Evolutionary conservation across 2,113 vertebrate species (phyloP).

Genomic region (Ctenodactylus gundi): DNA sequence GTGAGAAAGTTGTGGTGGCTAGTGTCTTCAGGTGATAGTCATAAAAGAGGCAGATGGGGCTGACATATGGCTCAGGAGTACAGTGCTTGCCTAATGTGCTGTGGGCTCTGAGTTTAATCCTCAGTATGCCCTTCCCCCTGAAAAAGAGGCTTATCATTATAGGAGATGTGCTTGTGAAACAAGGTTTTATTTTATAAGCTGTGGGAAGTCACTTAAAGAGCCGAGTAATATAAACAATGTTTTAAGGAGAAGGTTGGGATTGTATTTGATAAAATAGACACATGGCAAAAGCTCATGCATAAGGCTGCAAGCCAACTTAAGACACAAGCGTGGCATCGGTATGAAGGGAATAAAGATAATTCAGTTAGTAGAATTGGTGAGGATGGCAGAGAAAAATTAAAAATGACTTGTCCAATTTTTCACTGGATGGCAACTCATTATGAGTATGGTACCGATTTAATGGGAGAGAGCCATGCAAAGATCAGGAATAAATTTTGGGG

Average conservation of each 20-base stretch:
- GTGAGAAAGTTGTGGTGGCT: background rate
- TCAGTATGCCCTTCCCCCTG: background rate
- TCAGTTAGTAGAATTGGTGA: background rate
- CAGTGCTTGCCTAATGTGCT: background rate
- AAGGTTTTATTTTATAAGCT: background rate
- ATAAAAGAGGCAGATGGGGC: background rate
- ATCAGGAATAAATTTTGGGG: background rate
- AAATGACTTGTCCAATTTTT: slow-evolving; percentile 14
- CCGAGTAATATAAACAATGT: background rate
- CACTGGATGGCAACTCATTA: background rate
- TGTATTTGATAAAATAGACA: background rate
- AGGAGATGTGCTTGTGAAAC: background rate
- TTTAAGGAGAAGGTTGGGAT: background rate
- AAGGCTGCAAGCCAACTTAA: background rate
- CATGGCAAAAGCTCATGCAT: background rate
- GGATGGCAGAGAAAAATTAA: slow-evolving; percentile 8
- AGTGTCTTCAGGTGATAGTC: background rate
- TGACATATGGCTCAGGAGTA: background rate
- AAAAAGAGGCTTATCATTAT: background rate
- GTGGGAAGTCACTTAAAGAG: background rate
- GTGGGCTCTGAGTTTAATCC: background rate
- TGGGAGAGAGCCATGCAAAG: background rate
- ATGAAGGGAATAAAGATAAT: background rate
- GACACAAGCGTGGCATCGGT: background rate
- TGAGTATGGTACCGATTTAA: slow-evolving; percentile 28